Base-by-base conservation (phyloP, 2,888 invertebrate genomes). In the Hydrotaea cyrtoneurina region DNA sequence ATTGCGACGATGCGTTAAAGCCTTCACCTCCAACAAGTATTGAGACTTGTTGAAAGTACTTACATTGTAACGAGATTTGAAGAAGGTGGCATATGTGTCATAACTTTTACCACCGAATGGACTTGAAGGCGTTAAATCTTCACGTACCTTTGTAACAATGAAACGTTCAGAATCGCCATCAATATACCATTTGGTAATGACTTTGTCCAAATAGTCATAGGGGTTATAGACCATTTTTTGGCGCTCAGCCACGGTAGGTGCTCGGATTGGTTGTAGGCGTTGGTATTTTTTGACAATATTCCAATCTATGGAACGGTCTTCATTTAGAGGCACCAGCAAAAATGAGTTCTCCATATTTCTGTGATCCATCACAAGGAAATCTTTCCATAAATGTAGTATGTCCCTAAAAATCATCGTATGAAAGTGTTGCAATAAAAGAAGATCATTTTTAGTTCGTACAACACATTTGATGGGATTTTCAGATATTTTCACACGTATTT, bases 151-250 rank as follows among this genome's bases (percentile, higher is more conserved):
- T 0, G 96, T 94, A 0, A 97, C 96, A 31, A 97, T 92, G 89
- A 96, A 96, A 23, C 94, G 93, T 69, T 91, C 90, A 66, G 93
- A 92, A 0, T 93, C 92, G 15, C 89, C 91, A 13, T 92, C 92
- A 87, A 95, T 93, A 91, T 99, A 99, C 95, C 96, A 97, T 0
- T 98, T 98, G 82, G 95, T 95, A 0, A 99, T 96, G 0, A 99
- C 95, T 59, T 94, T 94, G 87, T 96, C 93, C 36, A 95, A 93
- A 90, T 96, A 97, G 21, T 94, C 94, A 50, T 95, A 94, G 11
- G 93, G 91, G 0, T 93, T 93, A 11, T 96, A 95, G 71, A 95
- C 90, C 69, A 95, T 90, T 0, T 91, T 89, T 31, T 90, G 89
- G 64, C 94, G 93, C 86, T 95, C 94, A 79, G 93, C 92, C 59